phyloP scores from a whole-genome alignment of 2,113 vertebrate species.

The rabbit (Oryctolagus cuniculus) region mOryCun1.1 NC_091432.1:89764501-89765000 shows the following conservation, averaged over 20 bases:
- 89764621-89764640: background rate
- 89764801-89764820: background rate
- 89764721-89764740: background rate
- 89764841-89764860: background rate
- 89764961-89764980: no score
- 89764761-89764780: background rate
- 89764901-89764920: background rate
- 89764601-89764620: background rate
- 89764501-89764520: background rate
- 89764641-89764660: background rate
- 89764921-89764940: background rate
- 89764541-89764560: background rate
- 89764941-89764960: no score
- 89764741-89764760: background rate
- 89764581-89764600: background rate
- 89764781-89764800: constrained; percentile 25
- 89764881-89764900: background rate
- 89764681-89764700: background rate
- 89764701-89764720: background rate
- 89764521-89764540: background rate
- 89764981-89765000: no score
- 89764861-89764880: background rate
- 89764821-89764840: background rate
- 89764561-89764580: background rate
- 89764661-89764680: constrained; percentile 4